Conservation (phyloP, 2,888 invertebrate species). For the Caenorhabditis japonica region DNA sequence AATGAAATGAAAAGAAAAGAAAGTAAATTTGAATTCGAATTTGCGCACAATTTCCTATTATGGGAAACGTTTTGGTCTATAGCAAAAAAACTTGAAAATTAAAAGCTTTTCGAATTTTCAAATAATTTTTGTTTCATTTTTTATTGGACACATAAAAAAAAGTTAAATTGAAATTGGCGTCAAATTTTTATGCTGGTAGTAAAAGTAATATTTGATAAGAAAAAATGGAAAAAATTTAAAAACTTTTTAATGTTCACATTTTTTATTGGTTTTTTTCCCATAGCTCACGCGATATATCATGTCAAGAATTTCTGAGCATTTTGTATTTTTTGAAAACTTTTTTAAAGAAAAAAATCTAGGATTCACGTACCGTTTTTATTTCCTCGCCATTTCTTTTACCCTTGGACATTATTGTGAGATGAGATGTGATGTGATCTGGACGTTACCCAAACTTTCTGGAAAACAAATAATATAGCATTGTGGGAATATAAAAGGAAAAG, state of each 20-base stretch:
- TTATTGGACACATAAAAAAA: too few species aligned
- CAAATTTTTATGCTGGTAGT: too few species aligned
- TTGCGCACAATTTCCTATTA: too few species aligned
- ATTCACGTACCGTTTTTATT: constrained; percentile 24
- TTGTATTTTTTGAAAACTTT: background rate
- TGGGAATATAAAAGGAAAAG: background rate
- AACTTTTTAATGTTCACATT: background rate
- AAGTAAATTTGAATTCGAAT: background rate
- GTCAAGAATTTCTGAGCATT: constrained; percentile 7
- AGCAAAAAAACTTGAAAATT: too few species aligned
- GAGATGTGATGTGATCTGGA: background rate
- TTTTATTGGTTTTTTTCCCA: background rate
- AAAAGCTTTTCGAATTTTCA: too few species aligned
- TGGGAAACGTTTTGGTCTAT: too few species aligned
- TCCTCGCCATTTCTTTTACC: constrained; percentile 21
- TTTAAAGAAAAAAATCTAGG: background rate
- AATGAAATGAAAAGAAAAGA: background rate
- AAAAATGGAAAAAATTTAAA: background rate
- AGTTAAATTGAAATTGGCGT: background rate
- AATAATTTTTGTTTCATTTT: too few species aligned
- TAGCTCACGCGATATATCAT: constrained; percentile 51
- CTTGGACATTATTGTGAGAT: constrained; percentile 24
- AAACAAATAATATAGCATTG: background rate
- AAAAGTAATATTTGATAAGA: background rate
- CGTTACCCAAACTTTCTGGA: constrained; percentile 41